Conservation (phyloP, 2,797 vertebrate genomes). For the Sternarchorhynchus goeldii region DNA sequence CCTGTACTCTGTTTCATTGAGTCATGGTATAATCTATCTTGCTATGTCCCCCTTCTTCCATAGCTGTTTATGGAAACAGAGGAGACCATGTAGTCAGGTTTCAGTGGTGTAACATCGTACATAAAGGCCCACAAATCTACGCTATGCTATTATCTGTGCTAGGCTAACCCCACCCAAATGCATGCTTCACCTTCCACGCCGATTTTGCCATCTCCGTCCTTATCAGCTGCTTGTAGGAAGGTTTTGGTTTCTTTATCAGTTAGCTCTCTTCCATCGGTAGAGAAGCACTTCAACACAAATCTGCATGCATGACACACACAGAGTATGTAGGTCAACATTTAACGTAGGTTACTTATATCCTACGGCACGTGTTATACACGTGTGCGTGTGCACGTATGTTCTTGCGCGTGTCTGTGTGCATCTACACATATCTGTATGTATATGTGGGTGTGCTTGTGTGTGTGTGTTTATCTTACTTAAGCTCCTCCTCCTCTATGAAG, state of each 20-base stretch:
- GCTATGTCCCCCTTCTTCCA: too few relatives aligned
- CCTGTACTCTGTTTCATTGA: too few relatives aligned
- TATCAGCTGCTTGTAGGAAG: constrained; percentile 90
- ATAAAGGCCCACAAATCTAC: neutral
- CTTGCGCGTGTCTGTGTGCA: neutral
- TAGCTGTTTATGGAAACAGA: too few relatives aligned
- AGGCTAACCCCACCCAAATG: neutral
- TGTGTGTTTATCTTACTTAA: constrained; percentile 80
- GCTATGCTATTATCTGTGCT: neutral
- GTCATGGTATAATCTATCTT: too few relatives aligned
- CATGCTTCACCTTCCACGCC: constrained; percentile 86
- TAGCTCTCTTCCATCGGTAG: constrained; percentile 84
- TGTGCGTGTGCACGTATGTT: too few relatives aligned
- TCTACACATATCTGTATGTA: neutral
- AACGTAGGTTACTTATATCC: neutral
- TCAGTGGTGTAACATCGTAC: neutral
- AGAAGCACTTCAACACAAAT: constrained; percentile 87
- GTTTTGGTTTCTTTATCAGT: constrained; percentile 89
- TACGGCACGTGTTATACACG: neutral
- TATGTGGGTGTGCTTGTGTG: neutral
- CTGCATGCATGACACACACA: constrained; percentile 61
- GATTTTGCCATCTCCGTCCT: constrained; percentile 96
- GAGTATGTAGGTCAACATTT: too few relatives aligned
- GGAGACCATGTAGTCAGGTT: neutral
- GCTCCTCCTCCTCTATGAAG: constrained; percentile 94